Percentiles rank a stretch among this genome's conserved stretches.
Conservation (phyloP, 2,113 vertebrate species). For the Porphyrio hochstetteri region DNA sequence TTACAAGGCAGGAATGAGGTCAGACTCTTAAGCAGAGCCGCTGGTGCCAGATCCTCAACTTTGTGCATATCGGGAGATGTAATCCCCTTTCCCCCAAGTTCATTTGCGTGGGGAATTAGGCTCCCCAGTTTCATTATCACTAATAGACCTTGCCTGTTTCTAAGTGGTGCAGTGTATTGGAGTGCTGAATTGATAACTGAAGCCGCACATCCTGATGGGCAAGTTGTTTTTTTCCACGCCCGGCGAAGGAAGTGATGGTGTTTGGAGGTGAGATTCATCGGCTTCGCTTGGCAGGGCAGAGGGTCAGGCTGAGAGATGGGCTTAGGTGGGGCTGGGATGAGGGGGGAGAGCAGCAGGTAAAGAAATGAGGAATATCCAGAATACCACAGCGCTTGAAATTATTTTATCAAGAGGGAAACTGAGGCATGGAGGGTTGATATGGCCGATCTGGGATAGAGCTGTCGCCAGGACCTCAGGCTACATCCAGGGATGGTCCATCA, state of each 20-base stretch:
- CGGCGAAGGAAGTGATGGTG: not conserved
- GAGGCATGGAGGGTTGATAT: not conserved
- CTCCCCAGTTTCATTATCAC: conserved; percentile 53
- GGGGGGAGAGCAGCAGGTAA: not conserved
- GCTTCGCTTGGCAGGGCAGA: not conserved
- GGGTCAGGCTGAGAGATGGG: accelerated
- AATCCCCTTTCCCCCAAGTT: not conserved
- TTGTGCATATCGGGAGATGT: not conserved
- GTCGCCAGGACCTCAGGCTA: accelerated
- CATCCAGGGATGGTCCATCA: accelerated
- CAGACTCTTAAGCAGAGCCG: conserved; percentile 49
- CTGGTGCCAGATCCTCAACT: not conserved
- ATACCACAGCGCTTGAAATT: not conserved
- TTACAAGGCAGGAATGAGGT: conserved; percentile 64
- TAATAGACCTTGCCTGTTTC: not conserved
- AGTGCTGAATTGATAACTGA: not conserved
- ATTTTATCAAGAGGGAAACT: not conserved
- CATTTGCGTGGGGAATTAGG: conserved; percentile 38
- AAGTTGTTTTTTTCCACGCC: accelerated
- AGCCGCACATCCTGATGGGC: not conserved
- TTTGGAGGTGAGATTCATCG: not conserved
- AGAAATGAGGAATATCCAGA: not conserved
- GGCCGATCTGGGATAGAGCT: accelerated
- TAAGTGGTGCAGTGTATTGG: not conserved
- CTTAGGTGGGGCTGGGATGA: not conserved